A percentile compares a stretch with the other conserved stretches of the same genome.
Evolutionary conservation across 2,888 invertebrate genomes (phyloP).

Genomic region (Mesorhabditis sp.): DNA sequence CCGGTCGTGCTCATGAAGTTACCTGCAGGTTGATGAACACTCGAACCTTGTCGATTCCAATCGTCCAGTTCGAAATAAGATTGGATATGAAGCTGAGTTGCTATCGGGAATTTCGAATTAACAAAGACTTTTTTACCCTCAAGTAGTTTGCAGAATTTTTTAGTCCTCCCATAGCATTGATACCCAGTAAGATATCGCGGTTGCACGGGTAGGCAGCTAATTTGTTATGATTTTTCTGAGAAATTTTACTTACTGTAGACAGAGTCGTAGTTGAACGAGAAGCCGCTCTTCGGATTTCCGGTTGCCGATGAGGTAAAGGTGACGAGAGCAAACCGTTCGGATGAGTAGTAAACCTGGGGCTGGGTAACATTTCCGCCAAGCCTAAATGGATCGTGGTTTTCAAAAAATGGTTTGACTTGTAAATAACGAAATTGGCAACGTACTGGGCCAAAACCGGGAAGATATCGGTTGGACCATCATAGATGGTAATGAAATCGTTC

Average conservation of each 20-base stretch:
- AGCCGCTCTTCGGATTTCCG: conserved; percentile 30
- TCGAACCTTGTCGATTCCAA: conserved; percentile 29
- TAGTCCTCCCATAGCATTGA: conserved; percentile 35
- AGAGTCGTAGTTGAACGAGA: conserved; percentile 32
- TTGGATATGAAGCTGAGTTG: conserved; percentile 34
- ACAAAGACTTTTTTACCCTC: conserved; percentile 14
- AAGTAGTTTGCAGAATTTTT: conserved; percentile 31
- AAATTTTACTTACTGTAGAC: conserved; percentile 20
- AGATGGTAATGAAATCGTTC: conserved; percentile 35
- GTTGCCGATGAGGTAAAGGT: conserved; percentile 31
- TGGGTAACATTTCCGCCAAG: neutral
- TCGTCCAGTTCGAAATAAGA: conserved; percentile 33
- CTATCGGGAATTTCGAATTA: conserved; percentile 6
- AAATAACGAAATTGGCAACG: conserved; percentile 7
- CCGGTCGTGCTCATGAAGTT: neutral
- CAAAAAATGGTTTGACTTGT: neutral
- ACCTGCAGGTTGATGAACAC: conserved; percentile 39
- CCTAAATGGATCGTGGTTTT: neutral
- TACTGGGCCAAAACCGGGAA: conserved; percentile 27
- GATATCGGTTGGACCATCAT: conserved; percentile 27
- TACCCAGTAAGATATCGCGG: conserved; percentile 34
- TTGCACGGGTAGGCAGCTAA: conserved; percentile 37
- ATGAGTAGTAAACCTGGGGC: conserved; percentile 23
- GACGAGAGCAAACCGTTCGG: conserved; percentile 29
- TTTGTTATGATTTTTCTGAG: neutral